These are phyloP conservation scores for Drosophila lacertosa DNA, from an alignment of 1,140 invertebrate species.

Conservation along the genomic window DNA sequence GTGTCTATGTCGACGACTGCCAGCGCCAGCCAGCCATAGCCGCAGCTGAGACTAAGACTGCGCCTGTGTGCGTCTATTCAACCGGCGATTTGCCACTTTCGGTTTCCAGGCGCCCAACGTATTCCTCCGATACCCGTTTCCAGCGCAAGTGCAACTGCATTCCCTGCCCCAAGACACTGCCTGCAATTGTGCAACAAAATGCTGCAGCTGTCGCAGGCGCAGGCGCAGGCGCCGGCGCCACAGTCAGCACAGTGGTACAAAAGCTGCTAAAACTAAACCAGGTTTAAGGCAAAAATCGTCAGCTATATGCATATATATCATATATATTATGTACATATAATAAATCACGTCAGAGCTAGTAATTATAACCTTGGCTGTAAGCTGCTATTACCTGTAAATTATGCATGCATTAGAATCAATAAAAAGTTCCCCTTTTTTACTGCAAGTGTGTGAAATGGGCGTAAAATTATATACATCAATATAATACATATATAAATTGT, in stretches of 20 bases:
- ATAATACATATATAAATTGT: no score
- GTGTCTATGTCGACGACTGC: slow-evolving; percentile 68
- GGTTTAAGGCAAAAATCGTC: no score
- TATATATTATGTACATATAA: no score
- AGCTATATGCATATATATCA: no score
- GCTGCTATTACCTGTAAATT: no score
- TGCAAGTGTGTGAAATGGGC: no score
- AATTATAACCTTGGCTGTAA: no score
- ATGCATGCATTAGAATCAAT: no score
- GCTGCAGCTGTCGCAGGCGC: slow-evolving; percentile 19
- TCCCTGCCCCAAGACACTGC: slow-evolving; percentile 42
- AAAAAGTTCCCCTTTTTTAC: no score
- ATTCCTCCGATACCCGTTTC: slow-evolving; percentile 35
- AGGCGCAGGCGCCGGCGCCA: slow-evolving; percentile 29
- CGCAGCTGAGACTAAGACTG: background rate
- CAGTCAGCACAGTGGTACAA: slow-evolving; percentile 31
- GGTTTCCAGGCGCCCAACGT: slow-evolving; percentile 40
- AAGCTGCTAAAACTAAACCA: no score
- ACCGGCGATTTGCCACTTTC: slow-evolving; percentile 61
- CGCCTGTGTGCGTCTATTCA: slow-evolving; percentile 17
- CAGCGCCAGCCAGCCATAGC: slow-evolving; percentile 1
- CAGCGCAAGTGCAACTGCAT: slow-evolving; percentile 77
- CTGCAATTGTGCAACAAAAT: slow-evolving; percentile 47
- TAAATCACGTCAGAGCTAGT: no score
- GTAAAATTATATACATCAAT: no score